Base-by-base conservation (phyloP, 2,888 invertebrate species). In the Pocota personata region DNA sequence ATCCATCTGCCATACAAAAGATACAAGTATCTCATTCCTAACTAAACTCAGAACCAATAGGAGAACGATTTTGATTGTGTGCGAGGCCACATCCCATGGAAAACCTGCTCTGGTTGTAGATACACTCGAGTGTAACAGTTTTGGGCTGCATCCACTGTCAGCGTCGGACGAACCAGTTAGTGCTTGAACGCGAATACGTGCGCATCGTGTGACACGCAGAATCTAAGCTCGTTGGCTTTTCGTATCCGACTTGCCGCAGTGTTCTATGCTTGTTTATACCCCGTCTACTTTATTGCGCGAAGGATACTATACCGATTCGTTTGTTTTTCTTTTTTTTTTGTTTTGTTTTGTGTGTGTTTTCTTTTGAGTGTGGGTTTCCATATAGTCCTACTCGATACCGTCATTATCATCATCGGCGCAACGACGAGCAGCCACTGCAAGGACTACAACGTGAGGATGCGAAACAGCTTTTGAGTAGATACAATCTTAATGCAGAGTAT, bases 151-250 rank as follows among this genome's bases (percentile, higher is more conserved):
- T 86, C 72, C 66, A 86, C 76, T 60, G 86, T 8, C 82, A 62
- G 55, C 40, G 82, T 66, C 86, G 66, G 77, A 37, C 82, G 86
- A 91, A 91, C 92, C 91, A 91, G 91, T 91, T 91, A 92, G 91
- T 91, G 91, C 90, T 92, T 91, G 91, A 91, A 91, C 92, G 90
- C 89, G 90, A 91, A 89, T 90, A 90, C 89, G 91, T 90, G 90
- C 90, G 90, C 91, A 91, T 91, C 92, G 89, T 82, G 76, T 86
- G 86, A 82, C 86, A 86, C 86, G 86, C 86, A 86, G 86, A 86
- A 86, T 86, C 86, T 82, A 62, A 82, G 86, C 55, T 62, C 82
- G 82, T 72, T 76, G 67, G 50, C 66, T 67, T 86, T 82, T 82
- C 86, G 82, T 86, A 82, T 67, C 66, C 72, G 46, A 48, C 50